phyloP scores from a whole-genome alignment of 2,797 vertebrate genomes.

The Arnoldichthys spilopterus region DNA sequence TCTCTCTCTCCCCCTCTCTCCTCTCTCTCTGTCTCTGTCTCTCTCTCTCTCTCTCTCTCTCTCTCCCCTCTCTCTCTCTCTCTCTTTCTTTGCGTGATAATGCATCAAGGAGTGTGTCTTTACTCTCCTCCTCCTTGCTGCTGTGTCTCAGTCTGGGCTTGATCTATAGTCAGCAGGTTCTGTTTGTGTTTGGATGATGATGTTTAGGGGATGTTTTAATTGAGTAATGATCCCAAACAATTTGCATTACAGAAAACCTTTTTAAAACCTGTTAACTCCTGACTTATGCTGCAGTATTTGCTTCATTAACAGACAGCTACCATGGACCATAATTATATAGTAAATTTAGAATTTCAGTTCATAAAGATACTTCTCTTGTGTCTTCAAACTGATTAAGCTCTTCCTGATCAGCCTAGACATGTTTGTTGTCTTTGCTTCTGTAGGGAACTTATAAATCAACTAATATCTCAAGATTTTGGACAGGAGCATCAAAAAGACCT shows the following conservation, averaged over 20 bases:
- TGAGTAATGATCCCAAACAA: constrained; percentile 15
- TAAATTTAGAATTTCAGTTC: background rate
- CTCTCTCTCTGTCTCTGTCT: constrained; percentile 15
- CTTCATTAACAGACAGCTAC: background rate
- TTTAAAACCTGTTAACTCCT: background rate
- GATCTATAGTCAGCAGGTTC: constrained; percentile 46
- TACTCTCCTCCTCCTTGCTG: constrained; percentile 10
- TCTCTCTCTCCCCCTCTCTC: constrained; percentile 19
- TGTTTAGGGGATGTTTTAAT: constrained; percentile 37
- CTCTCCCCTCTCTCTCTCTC: constrained; percentile 40
- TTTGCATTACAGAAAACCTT: background rate
- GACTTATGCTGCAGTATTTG: background rate
- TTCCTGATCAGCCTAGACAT: background rate
- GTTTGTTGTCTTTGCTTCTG: background rate
- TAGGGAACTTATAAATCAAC: no score
- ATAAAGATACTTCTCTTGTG: background rate
- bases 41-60: constrained; percentile 30
- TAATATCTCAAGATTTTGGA: no score
- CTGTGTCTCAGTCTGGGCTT: constrained; percentile 5
- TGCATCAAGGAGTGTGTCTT: constrained; percentile 48
- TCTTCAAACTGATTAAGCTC: background rate
- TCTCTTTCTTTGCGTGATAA: constrained; percentile 38
- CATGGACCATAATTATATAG: no score
- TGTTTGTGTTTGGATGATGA: constrained; percentile 48
- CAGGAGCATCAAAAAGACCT: no score